Percentiles rank a stretch among this genome's conserved stretches.
These are phyloP conservation scores for Vulpes lagopus DNA, from an alignment of 2,113 vertebrate genomes.

Conservation along the genomic window DNA sequence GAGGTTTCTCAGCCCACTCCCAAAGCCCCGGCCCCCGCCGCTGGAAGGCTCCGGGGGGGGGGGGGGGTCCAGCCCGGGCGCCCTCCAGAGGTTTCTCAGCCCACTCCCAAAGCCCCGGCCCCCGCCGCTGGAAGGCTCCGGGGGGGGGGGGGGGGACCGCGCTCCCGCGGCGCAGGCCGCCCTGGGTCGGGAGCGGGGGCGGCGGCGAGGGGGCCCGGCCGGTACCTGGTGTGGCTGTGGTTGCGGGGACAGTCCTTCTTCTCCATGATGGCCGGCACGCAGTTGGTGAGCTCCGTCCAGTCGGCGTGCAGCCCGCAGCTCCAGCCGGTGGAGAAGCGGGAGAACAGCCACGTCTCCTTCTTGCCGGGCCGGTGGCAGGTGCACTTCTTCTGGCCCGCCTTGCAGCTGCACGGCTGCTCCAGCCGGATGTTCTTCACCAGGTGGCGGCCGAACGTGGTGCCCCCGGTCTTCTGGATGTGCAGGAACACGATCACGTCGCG, in stretches of 20 bases:
- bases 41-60: not conserved
- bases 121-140: too few relatives aligned
- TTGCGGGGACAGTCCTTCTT: constrained; percentile 92
- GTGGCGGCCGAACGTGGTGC: constrained; percentile 97
- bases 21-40: not conserved
- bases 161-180: not conserved
- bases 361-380: constrained; percentile 95
- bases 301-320: constrained; percentile 96
- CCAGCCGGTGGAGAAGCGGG: constrained; percentile 96
- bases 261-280: constrained; percentile 95
- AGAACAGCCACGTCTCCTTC: constrained; percentile 97
- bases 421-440: constrained; percentile 97
- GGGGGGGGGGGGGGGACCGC: rapidly evolving
- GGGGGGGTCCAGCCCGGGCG: not conserved
- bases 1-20: not conserved
- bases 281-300: constrained; percentile 97
- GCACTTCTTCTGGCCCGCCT: constrained; percentile 98
- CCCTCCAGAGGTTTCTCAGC: too few relatives aligned
- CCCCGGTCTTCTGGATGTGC: constrained; percentile 99
- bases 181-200: not conserved
- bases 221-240: constrained; percentile 88
- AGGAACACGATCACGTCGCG: constrained; percentile 98
- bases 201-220: not conserved
- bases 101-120: too few relatives aligned
- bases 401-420: constrained; percentile 97